A percentile compares a stretch with the other conserved stretches of the same genome.
Conservation (phyloP, 2,113 vertebrate species). For the Sturnus vulgaris region DNA sequence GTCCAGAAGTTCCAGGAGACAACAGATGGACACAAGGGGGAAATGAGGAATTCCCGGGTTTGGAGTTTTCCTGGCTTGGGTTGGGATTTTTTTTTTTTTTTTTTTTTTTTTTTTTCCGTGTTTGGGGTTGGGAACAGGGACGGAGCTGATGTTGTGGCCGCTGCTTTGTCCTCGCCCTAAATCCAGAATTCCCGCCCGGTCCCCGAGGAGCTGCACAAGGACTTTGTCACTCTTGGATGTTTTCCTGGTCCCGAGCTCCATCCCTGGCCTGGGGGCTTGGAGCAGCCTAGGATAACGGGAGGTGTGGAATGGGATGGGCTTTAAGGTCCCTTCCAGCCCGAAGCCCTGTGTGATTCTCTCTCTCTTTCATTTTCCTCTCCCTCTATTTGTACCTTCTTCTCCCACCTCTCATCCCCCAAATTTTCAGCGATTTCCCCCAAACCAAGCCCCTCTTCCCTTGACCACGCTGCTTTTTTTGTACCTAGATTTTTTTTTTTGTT, state of each 20-base stretch:
- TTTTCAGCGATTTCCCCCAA: background rate
- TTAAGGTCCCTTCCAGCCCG: background rate
- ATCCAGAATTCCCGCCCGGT: background rate
- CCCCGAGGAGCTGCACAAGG: background rate
- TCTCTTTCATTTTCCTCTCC: background rate
- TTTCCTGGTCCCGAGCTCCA: fast-evolving
- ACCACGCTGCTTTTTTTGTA: fast-evolving
- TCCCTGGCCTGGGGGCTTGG: background rate
- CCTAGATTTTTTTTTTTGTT: too few species aligned
- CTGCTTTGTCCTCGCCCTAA: background rate
- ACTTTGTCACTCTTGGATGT: background rate
- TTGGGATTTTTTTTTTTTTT: too few species aligned
- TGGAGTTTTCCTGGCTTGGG: background rate
- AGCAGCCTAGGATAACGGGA: fast-evolving
- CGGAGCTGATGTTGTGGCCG: background rate
- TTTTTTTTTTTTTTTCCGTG: too few species aligned
- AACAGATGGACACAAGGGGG: fast-evolving
- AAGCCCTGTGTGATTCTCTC: background rate
- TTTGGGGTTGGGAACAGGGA: background rate
- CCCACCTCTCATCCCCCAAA: fast-evolving
- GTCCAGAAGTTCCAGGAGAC: fast-evolving
- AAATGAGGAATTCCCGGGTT: background rate
- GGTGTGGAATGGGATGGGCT: background rate
- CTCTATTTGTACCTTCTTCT: background rate
- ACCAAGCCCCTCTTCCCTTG: fast-evolving